Base-by-base conservation (phyloP, 1,140 invertebrate genomes). In the Berghia stephanieae region DNA sequence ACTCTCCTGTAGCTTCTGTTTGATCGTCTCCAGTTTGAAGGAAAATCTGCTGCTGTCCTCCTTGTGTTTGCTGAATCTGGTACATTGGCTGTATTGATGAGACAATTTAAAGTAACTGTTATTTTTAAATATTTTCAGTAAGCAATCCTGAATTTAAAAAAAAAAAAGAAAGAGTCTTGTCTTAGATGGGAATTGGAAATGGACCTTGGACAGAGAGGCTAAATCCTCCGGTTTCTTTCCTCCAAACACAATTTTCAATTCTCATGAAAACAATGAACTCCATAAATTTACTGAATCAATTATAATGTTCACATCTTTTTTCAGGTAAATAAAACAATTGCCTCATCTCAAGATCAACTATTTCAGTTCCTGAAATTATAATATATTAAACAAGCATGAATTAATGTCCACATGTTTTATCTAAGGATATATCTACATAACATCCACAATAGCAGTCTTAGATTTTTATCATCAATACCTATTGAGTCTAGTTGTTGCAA, bases 21-120 rank as follows among this genome's bases (percentile, higher is more conserved):
- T 84, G 84, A 44, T 49, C 71, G 24, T 80, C 82, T 13, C 74
- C 38, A 57, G 85, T 80, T 24, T 85, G 85, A 75, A 86, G 84
- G 52, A 81, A 85, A 18, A 85, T 83, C 46, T 85, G 85, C 44
- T 85, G 85, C 57, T 83, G 81, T 13, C 81, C 81, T 34, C 46
- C 44, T 68, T 80, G 80, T 46, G 83, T 42, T 66, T 84, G 82
- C 55, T 86, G 85, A 46, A 86, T 81, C 76, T 86, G 85, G 77
- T 83, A 85, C 43, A 85, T 83, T 34, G 78, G 80, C 81, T 85
- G 79, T 34, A 83, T 81, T 36, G 16, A 75, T 18, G 24, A 70
- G 38, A 73, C 21, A 72, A 69, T 72, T n/a, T 18, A 67, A 40
- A n/a, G 18, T 46, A 52, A 2, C 10, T 13, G 27, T 21, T 34